Base-by-base conservation (phyloP, 1,140 invertebrate species). In the Sminthurides bifidus region DNA sequence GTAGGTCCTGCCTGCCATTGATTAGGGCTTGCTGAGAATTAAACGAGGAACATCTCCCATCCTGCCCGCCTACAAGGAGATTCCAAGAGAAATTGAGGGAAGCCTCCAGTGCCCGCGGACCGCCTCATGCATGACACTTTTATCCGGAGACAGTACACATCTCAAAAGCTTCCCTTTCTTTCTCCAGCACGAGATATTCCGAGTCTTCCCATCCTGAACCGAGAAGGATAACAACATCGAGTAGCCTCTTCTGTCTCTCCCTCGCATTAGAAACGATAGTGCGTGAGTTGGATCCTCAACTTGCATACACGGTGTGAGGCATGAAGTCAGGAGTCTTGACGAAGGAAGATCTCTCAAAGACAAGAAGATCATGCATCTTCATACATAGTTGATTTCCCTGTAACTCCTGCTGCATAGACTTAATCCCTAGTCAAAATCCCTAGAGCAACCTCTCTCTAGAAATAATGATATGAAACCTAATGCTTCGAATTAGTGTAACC, bases 51-150 rank as follows among this genome's bases (percentile, higher is more conserved):
- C 6, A 43, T 6, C 15, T 43, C 24, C 41, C 50, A 37, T 38
- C 26, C 50, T 55, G 41, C 53, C 53, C 53, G 53, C 53, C 53
- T 55, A 43, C 37, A 55, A 55, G 53, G 53, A 55, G 53, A 55
- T 55, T 50, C 56, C 49, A 49, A 43, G 33, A 30, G 21, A 21
- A 56, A 48, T 30, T 56, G 49, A 26, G 54, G 53, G 45, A 56
- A 56, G 54, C 44, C 38, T 41, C 56, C 26, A 53, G 29, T 56
- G 56, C 48, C 49, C 49, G 49, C 38, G 33, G 49, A 58, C 56
- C 43, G 56, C 56, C 56, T 58, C 44, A 49, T 54, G 52, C 51
- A 58, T 54, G 51, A 58, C 51, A 58, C 51, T 58, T 58, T 53
- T 35, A 58, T 40, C 43, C 30, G 56, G 56, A 46, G 29, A 21